A percentile compares a stretch with the other conserved stretches of the same genome.
phyloP scores from a whole-genome alignment of 35 echinoderm and acorn worm species.

The Amphiura filiformis region DNA sequence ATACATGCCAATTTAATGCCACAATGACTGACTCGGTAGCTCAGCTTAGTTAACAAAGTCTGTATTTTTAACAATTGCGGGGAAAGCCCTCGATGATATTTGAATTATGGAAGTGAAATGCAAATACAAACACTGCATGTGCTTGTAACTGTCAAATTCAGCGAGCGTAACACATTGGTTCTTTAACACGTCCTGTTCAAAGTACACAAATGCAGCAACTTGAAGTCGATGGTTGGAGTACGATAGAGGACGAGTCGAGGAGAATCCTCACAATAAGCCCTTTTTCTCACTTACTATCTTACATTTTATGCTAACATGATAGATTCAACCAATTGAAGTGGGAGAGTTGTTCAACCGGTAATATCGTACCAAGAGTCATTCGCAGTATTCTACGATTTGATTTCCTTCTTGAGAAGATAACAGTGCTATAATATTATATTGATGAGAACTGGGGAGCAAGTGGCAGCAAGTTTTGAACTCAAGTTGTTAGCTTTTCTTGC shows the following conservation, averaged over 20 bases:
- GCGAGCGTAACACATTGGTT: not conserved
- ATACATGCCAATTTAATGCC: not conserved
- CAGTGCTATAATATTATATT: too few species aligned
- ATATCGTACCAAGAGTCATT: not conserved
- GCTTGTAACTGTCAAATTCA: not conserved
- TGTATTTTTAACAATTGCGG: slow-evolving; percentile 1
- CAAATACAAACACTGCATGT: not conserved
- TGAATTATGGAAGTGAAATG: not conserved
- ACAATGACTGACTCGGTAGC: not conserved
- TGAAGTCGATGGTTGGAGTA: not conserved
- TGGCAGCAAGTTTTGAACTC: too few species aligned
- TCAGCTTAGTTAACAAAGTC: not conserved
- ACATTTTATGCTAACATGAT: not conserved
- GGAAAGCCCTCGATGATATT: not conserved
- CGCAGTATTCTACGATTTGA: too few species aligned
- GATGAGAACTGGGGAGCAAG: too few species aligned
- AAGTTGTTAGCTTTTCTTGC: too few species aligned
- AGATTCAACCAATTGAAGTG: not conserved
- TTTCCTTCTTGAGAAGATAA: too few species aligned
- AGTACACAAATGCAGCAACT: not conserved
- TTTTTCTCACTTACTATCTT: not conserved
- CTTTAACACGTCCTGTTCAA: not conserved
- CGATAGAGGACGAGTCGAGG: not conserved
- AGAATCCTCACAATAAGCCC: not conserved
- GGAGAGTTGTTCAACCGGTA: not conserved